Evolutionary conservation across 1,140 invertebrate genomes (phyloP), one percentile per base, ranked within the genome.

Genomic region (Drosophila kanapiae): DNA sequence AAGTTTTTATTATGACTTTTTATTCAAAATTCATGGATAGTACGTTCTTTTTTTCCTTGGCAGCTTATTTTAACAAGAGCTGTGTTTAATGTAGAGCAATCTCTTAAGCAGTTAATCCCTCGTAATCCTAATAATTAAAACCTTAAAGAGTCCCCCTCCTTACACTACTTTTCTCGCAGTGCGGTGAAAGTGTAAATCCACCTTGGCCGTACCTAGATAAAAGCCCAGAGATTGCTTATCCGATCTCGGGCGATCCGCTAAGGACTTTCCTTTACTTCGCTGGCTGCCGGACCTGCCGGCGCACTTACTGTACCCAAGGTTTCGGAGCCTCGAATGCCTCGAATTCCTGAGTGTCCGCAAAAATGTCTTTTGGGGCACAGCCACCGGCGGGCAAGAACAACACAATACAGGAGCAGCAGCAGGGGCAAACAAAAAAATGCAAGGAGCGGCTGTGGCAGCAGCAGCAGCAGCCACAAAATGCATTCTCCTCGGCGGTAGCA

Each of bases 401-500:
- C 68, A 65, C 45, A 69, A 33, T 57, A 68, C 31, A 69, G 74
- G 60, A 76, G 23, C 56, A 74, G 23, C 47, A 65, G 37, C 43
- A 43, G 29, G 56, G 58, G 33, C 59, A 47, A 23, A 23, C 23
- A 23, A 60, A 63, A 82, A 82, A 83, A 83, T 83, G 62, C 80
- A 82, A 79, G 75, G 75, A 86, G 71, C 84, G 76, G 59, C 74
- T 42, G 40, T 42, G 40, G 40, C 40, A 40, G 14, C 38, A n/a
- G 37, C 38, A n/a, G 37, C 27, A 53, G 45, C 45, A 58, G 60
- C 60, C 84, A 80, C 82, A 80, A 87, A 87, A 87, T 87, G 84
- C 84, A 87, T 87, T 90, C 80, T 78, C 81, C 72, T 68, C 81
- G 72, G 78, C 64, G 64, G 78, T 51, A 62, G 60, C 70, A 90